Percentiles rank a stretch among this genome's conserved stretches.
Conservation (phyloP, 1,140 invertebrate species). For the Aphis gossypii region DNA sequence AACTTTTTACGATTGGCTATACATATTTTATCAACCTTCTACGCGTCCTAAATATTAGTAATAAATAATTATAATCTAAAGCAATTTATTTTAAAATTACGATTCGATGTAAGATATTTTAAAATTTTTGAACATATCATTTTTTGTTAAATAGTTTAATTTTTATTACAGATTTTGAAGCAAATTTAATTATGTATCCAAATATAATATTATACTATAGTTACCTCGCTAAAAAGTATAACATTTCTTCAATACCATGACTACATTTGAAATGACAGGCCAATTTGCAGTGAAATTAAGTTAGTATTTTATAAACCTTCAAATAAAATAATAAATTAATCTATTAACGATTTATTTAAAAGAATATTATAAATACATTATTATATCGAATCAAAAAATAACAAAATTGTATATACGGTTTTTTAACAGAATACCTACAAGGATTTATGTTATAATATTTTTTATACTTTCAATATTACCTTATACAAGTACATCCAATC, state of each 20-base stretch:
- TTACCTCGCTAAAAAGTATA: not conserved
- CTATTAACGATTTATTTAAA: no score
- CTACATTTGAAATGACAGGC: not conserved
- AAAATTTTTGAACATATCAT: not conserved
- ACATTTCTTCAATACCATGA: not conserved
- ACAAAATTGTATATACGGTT: not conserved
- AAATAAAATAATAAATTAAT: not conserved
- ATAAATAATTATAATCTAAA: slow-evolving; percentile 1
- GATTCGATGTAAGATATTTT: not conserved
- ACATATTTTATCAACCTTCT: not conserved
- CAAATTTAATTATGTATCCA: no score
- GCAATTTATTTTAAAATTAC: not conserved
- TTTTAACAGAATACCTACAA: not conserved
- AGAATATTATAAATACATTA: no score
- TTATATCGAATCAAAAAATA: not conserved
- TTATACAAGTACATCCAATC: not conserved
- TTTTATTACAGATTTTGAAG: no score
- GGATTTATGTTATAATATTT: not conserved
- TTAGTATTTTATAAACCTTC: not conserved
- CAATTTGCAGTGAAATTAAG: not conserved
- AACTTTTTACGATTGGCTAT: not conserved
- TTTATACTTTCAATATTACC: not conserved
- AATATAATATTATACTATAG: no score
- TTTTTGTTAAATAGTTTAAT: not conserved
- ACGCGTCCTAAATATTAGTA: not conserved